A percentile compares a stretch with the other conserved stretches of the same genome.
Evolutionary conservation across 2,113 vertebrate species (phyloP).

Genomic region (Oostethus manadensis): DNA sequence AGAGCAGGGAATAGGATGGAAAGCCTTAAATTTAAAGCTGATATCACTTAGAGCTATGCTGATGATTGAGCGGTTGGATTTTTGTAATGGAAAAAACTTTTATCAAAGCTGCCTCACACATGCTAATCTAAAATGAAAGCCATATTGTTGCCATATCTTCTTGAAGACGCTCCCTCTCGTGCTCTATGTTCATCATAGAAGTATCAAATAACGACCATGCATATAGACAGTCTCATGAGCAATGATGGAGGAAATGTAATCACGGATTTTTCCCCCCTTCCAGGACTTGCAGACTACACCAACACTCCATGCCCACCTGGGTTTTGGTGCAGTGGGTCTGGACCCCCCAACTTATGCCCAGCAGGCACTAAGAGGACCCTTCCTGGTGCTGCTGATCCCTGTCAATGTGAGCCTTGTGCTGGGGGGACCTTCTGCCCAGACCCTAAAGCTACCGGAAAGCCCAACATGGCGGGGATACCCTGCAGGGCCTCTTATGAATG

Average conservation of each 20-base stretch:
- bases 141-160: conserved; percentile 8
- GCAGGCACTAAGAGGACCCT: conserved; percentile 77
- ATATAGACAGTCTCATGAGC: too few species aligned
- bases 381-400: conserved; percentile 73
- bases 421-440: conserved; percentile 81
- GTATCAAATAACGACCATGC: neutral
- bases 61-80: conserved; percentile 2
- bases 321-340: conserved; percentile 83
- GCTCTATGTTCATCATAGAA: conserved; percentile 5
- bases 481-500: conserved; percentile 84
- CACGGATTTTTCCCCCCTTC: neutral
- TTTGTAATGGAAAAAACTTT: conserved; percentile 15
- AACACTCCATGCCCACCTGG: conserved; percentile 79
- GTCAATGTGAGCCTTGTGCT: conserved; percentile 77
- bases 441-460: conserved; percentile 60
- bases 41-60: conserved; percentile 5
- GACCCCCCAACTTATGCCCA: conserved; percentile 76
- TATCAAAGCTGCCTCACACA: conserved; percentile 3
- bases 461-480: conserved; percentile 75
- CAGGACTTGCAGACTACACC: conserved; percentile 75
- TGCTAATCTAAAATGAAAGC: conserved; percentile 1
- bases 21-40: conserved; percentile 15
- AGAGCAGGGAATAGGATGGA: conserved; percentile 12
- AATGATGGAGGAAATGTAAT: conserved; percentile 1
- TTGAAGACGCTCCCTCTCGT: neutral